phyloP scores from a whole-genome alignment of 1,140 invertebrate species.

The Aphelinus atriplicis region DNA sequence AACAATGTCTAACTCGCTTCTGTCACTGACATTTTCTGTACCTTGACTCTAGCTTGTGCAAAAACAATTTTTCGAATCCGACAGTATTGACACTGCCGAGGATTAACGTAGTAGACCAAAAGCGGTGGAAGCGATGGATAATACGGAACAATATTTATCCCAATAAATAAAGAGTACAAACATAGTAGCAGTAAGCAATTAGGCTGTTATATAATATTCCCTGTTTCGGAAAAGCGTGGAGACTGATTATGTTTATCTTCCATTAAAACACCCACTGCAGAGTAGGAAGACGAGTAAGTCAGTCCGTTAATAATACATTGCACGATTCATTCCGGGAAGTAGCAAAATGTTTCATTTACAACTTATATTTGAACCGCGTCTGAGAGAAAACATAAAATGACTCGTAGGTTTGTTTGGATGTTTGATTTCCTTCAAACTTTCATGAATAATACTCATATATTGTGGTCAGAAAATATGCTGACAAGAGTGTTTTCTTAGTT shows the following conservation, averaged over 20 bases:
- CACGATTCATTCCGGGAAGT: slow-evolving; percentile 48
- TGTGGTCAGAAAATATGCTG: no score
- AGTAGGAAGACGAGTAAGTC: slow-evolving; percentile 41
- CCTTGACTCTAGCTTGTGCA: no score
- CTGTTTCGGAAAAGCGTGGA: slow-evolving; percentile 52
- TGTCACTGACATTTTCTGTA: no score
- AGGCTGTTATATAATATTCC: slow-evolving; percentile 62
- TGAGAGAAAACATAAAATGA: slow-evolving; percentile 10
- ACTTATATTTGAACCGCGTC: not conserved
- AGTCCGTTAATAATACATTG: slow-evolving; percentile 61
- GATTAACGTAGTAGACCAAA: no score
- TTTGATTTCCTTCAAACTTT: not conserved
- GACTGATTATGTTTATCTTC: slow-evolving; percentile 67
- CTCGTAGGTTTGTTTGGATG: not conserved
- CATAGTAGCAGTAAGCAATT: slow-evolving; percentile 44
- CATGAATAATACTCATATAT: no score
- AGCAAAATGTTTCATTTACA: slow-evolving; percentile 4
- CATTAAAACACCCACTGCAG: slow-evolving; percentile 56
- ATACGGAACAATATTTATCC: no score
- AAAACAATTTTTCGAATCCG: no score
- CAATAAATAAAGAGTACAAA: no score
- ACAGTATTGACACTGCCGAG: no score
- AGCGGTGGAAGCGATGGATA: no score
- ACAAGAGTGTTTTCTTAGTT: no score
- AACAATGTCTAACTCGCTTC: no score